A percentile compares a stretch with the other conserved stretches of the same genome.
These are phyloP conservation scores for Xestobium rufovillosum DNA, from an alignment of 2,888 invertebrate genomes.

Conservation along the genomic window DNA sequence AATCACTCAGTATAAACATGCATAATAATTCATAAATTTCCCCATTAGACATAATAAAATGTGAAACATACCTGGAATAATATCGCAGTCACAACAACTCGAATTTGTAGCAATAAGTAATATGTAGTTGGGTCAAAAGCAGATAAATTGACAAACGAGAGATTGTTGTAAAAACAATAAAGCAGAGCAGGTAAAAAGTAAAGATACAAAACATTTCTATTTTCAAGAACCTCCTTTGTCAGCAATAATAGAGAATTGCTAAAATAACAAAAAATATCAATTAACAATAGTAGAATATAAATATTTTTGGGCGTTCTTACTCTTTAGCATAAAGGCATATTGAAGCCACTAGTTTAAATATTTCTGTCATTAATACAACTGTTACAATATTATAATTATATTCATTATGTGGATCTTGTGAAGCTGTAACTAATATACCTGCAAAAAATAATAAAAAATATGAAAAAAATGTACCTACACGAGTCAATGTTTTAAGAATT, in stretches of 20 bases:
- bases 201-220: constrained; percentile 60
- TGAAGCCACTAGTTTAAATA: constrained; percentile 73
- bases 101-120: constrained; percentile 78
- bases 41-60: background rate
- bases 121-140: constrained; percentile 93
- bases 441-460: constrained; percentile 30
- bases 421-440: constrained; percentile 89
- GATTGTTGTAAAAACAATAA: constrained; percentile 92
- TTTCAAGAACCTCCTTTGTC: constrained; percentile 49
- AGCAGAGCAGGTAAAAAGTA: constrained; percentile 88
- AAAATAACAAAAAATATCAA: constrained; percentile 39
- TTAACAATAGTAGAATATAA: constrained; percentile 4
- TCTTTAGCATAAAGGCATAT: constrained; percentile 61
- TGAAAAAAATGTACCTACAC: constrained; percentile 8
- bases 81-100: constrained; percentile 87
- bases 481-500: constrained; percentile 3
- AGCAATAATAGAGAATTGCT: constrained; percentile 54
- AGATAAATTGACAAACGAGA: constrained; percentile 84
- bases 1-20: too few relatives aligned
- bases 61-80: constrained; percentile 70
- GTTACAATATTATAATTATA: constrained; percentile 84
- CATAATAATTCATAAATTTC: too few relatives aligned
- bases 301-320: constrained; percentile 41
- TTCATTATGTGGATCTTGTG: constrained; percentile 69
- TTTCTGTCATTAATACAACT: constrained; percentile 82